Conservation (phyloP, 2,113 vertebrate species). For the Pterocles orientalis region DNA sequence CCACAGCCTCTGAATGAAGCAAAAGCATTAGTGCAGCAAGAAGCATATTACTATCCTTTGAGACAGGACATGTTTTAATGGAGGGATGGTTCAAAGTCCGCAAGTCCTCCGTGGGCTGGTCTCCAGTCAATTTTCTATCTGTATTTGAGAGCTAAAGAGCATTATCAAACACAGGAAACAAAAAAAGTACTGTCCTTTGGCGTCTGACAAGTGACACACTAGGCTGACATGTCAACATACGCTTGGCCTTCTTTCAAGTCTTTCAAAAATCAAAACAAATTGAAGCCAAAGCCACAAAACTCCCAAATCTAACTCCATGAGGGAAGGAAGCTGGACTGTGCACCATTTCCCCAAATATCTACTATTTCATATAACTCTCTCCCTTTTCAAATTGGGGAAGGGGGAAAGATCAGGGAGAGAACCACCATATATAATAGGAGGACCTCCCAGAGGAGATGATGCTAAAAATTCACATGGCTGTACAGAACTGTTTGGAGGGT, state of each 20-base stretch:
- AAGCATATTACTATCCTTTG: not conserved
- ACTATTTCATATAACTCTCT: not conserved
- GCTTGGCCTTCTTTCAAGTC: not conserved
- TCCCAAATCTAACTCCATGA: not conserved
- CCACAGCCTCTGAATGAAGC: not conserved
- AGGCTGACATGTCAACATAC: not conserved
- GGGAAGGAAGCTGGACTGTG: not conserved
- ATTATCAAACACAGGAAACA: not conserved
- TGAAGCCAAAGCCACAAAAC: not conserved
- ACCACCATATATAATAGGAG: not conserved
- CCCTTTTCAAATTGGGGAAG: not conserved
- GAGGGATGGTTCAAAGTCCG: not conserved
- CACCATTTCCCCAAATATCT: not conserved
- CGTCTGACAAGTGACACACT: not conserved
- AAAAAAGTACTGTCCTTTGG: not conserved
- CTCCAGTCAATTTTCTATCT: not conserved
- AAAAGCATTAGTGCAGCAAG: not conserved
- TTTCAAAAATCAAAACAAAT: not conserved
- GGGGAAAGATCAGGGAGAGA: not conserved
- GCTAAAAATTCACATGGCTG: not conserved
- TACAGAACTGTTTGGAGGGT: not conserved
- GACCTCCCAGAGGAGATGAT: not conserved
- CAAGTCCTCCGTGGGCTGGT: not conserved
- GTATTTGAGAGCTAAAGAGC: not conserved
- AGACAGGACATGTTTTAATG: not conserved